phyloP scores from a whole-genome alignment of 2,888 invertebrate genomes.

The Yponomeuta evonymella region DNA sequence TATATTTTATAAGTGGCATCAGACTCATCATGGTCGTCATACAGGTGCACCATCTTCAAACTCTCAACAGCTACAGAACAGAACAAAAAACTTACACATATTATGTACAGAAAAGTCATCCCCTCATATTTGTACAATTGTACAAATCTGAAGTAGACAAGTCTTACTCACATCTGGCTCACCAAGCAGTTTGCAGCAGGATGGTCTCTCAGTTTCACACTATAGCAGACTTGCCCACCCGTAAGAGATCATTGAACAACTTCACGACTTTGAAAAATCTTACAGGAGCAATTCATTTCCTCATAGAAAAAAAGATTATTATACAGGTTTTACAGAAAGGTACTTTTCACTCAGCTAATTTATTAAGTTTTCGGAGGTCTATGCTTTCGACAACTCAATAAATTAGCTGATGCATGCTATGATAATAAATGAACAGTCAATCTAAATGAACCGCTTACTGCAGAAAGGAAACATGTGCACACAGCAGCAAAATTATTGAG shows the following conservation, averaged over 20 bases:
- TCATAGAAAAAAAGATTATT: no score
- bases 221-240: neutral
- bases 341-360: no score
- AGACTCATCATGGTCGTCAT: neutral
- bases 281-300: neutral
- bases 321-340: no score
- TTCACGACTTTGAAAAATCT: neutral
- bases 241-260: neutral
- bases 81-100: constrained; percentile 7
- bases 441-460: no score
- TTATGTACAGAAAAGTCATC: neutral
- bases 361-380: no score
- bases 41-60: neutral
- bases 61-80: constrained; percentile 9
- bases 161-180: neutral
- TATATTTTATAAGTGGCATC: neutral
- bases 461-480: no score
- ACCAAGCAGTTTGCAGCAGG: neutral
- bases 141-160: neutral
- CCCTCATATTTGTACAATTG: neutral
- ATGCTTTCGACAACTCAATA: no score
- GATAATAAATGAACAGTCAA: no score
- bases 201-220: neutral
- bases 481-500: no score
- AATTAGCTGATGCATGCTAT: no score